phyloP scores from a whole-genome alignment of 2,113 vertebrate genomes.

The Plestiodon gilberti region DNA sequence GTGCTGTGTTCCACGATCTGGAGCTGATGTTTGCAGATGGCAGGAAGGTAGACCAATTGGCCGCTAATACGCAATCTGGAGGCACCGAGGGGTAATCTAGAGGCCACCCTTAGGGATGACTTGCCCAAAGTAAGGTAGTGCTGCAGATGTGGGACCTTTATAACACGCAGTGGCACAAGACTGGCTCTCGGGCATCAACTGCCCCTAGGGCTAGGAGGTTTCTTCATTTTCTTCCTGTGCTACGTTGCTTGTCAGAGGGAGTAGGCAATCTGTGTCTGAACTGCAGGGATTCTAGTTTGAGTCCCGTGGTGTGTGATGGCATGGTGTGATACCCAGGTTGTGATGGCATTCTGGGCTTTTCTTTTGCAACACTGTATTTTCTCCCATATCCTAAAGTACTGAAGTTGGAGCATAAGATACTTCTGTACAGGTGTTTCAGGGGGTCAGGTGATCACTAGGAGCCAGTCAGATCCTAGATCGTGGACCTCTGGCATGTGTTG shows the following conservation, averaged over 20 bases:
- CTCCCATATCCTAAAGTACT: no score
- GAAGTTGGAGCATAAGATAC: neutral
- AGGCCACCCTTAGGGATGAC: neutral
- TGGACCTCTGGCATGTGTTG: neutral
- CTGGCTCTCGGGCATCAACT: no score
- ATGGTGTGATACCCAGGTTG: no score
- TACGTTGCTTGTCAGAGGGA: no score
- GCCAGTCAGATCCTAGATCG: neutral
- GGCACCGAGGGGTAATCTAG: neutral
- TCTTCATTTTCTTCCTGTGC: no score
- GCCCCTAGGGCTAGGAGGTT: no score
- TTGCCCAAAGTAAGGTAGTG: neutral
- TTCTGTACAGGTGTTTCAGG: neutral
- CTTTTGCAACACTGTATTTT: neutral
- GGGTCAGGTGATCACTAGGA: neutral
- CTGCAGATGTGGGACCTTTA: neutral
- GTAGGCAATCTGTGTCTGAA: no score
- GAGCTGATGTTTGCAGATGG: neutral
- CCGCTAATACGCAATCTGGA: neutral
- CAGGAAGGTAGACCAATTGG: neutral
- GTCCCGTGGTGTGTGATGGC: no score
- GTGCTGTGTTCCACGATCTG: neutral
- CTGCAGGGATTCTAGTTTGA: no score
- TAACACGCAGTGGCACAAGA: no score
- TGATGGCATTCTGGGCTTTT: neutral